Base-by-base conservation (phyloP, 2,797 vertebrate species). In the Momotus momota region DNA sequence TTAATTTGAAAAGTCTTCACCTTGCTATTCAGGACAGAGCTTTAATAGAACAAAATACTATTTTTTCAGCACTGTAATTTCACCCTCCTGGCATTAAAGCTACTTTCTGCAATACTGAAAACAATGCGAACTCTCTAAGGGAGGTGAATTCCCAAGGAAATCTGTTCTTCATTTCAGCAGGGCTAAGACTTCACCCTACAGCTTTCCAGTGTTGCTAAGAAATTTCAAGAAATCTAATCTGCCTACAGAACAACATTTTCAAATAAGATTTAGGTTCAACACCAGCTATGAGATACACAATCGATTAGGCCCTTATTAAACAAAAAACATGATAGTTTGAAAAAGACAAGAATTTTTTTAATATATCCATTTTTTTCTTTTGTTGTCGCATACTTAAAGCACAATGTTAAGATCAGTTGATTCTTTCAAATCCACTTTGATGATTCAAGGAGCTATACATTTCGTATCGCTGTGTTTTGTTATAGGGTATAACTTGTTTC, bases 401-500 rank as follows among this genome's bases (percentile, higher is more conserved):
- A 29, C 23, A 27, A 4, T 19, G 13, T 71, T 43, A 57, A 23
- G 4, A 22, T 41, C 58, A 51, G 5, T 9, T 84, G 31, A 38
- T 45, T 26, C 77, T 13, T 81, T 7, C 12, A 33, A 57, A 31
- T 33, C 46, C 66, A 48, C 23, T 61, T 49, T 6, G 19, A 10
- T 25, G 29, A 46, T 17, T n/a, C 8, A n/a, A 41, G 61, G 29
- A 81, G 14, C 13, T 46, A 18, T 6, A 65, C 3, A 12, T 46
- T 86, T 58, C 46, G 23, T 57, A 88, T 88, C 77, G 15, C 17
- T 93, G 61, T 92, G 27, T 2, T 97, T 66, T 84, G 45, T 92
- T 95, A 22, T 54, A 99, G 99, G 99, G 40, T 98, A 98, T 93
- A 99, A 98, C 95, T 96, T 99, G 45, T 98, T 98, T 90, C 98